Conservation (phyloP, 1,140 invertebrate genomes). For the Drosophila pectinifera region DNA sequence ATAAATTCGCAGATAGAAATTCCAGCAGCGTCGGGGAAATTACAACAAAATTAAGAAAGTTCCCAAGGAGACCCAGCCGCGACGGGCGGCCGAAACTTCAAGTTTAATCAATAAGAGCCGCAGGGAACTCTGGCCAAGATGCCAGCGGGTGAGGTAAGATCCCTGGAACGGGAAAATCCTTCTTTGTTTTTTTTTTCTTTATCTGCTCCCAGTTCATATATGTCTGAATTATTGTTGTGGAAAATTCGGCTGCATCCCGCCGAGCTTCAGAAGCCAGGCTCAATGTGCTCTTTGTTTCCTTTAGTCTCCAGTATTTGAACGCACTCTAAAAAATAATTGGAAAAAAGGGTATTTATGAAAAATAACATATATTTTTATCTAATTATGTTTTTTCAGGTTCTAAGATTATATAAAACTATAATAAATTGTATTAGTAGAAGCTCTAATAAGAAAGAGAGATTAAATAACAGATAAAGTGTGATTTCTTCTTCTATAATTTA, state of each 20-base stretch:
- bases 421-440: neutral
- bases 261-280: slow-evolving; percentile 49
- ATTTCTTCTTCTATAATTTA: no score
- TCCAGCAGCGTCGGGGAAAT: slow-evolving; percentile 78
- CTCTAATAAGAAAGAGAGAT: no score
- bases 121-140: slow-evolving; percentile 39
- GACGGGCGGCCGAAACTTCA: slow-evolving; percentile 72
- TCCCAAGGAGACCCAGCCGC: slow-evolving; percentile 33
- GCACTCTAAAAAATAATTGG: neutral
- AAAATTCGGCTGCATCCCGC: slow-evolving; percentile 49
- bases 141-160: slow-evolving; percentile 1
- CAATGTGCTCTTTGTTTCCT: slow-evolving; percentile 14
- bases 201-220: slow-evolving; percentile 8
- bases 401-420: neutral
- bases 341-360: neutral
- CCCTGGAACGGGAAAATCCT: neutral
- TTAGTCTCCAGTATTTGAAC: neutral
- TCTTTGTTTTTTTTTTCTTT: slow-evolving; percentile 4
- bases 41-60: slow-evolving; percentile 83
- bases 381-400: neutral
- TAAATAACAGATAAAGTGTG: no score
- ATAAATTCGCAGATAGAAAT: slow-evolving; percentile 83
- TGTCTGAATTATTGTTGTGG: slow-evolving; percentile 60
- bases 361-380: neutral
- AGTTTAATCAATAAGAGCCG: slow-evolving; percentile 81